phyloP scores from a whole-genome alignment of 1,140 invertebrate genomes.

The Aphaenogaster rudis region DNA sequence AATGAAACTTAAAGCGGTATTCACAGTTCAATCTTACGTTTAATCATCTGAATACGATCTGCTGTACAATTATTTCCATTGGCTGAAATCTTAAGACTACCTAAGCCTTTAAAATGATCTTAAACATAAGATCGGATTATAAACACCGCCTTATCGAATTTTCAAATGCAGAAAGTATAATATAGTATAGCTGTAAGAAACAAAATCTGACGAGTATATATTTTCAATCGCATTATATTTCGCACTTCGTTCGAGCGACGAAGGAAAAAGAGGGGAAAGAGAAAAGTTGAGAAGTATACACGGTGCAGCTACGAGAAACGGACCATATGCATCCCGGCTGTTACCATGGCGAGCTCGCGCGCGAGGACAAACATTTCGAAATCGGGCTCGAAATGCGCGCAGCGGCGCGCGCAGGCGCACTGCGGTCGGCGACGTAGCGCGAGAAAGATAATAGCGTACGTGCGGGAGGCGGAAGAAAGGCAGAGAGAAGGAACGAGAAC shows the following conservation, averaged over 20 bases:
- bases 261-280: neutral
- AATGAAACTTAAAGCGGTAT: neutral
- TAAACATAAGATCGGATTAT: no score
- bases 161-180: neutral
- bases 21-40: no score
- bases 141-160: no score
- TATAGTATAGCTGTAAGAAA: neutral
- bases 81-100: no score
- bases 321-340: slow-evolving; percentile 16
- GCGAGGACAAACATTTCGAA: slow-evolving; percentile 62
- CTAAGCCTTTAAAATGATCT: no score
- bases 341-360: slow-evolving; percentile 52
- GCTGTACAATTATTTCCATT: no score
- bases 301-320: neutral
- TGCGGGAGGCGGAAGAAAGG: slow-evolving; percentile 36
- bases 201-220: neutral
- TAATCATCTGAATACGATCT: no score
- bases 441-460: slow-evolving; percentile 31
- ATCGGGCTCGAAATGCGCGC: slow-evolving; percentile 50
- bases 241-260: neutral
- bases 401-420: slow-evolving; percentile 40
- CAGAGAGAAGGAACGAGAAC: slow-evolving; percentile 45
- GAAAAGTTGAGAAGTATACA: neutral
- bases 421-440: slow-evolving; percentile 26
- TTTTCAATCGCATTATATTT: neutral